Evolutionary conservation across 2,888 invertebrate genomes (phyloP), one percentile per base, ranked within the genome.

Genomic region (Acronicta alni): DNA sequence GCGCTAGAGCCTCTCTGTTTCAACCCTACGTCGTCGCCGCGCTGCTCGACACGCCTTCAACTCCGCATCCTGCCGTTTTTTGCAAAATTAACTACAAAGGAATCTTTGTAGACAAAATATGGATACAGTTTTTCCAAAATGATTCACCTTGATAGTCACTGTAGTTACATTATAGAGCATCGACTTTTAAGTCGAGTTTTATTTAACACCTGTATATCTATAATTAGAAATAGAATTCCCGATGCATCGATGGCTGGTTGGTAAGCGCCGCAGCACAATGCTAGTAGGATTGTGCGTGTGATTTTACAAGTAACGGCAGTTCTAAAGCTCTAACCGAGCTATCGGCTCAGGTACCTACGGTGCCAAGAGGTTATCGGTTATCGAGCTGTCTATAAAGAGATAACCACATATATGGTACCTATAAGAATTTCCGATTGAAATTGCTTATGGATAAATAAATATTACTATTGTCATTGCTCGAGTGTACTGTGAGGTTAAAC

Each of bases 1-100:
- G 48, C 57, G 48, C 15, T 44, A 42, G 47, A 35, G 48, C 45
- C 51, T 55, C 57, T 48, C 43, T 42, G 70, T 43, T 26, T 51
- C 82, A 84, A 65, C 85, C 84, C 82, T 85, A 80, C 65, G 67
- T 71, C 72, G 71, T 75, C 79, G 81, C 82, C 83, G 72, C 75
- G 82, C 84, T 80, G 83, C 84, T 86, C 88, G 90, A 88, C 89
- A 89, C 89, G 90, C 90, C 90, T 90, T 80, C 84, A 78, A 88
- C 88, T 88, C 83, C 84, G 82, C 89, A 91, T 91, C 91, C 91
- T 92, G 91, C 81, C 84, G 77, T 88, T 90, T 90, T 92, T 91
- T 90, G 87, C 87, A 78, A 89, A 90, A 90, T 89, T 88, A 89
- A 79, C 83, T 82, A 87, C 81, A 88, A 88, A 87, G 81, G 81